A percentile compares a stretch with the other conserved stretches of the same genome.
These are phyloP conservation scores for Lethrus apterus DNA, from an alignment of 1,140 invertebrate species.

Conservation along the genomic window DNA sequence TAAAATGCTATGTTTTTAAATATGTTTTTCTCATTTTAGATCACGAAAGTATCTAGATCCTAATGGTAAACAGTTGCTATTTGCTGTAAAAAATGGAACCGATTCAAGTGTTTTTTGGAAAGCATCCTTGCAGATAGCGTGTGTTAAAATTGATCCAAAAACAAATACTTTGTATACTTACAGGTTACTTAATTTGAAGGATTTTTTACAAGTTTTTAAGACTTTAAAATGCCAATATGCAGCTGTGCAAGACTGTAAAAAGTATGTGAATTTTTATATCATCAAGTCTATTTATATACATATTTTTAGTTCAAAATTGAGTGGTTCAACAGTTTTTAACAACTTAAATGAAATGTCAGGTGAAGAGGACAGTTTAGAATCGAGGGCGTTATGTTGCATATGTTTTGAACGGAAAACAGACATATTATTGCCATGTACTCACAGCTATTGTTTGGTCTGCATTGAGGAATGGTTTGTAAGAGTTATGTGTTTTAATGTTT, in stretches of 20 bases:
- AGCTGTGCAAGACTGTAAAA: constrained; percentile 35
- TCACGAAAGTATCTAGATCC: constrained; percentile 51
- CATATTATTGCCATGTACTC: constrained; percentile 57
- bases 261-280: constrained; percentile 12
- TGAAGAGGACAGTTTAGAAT: constrained; percentile 5
- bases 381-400: constrained; percentile 50
- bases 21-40: constrained; percentile 38
- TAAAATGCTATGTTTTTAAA: constrained; percentile 3
- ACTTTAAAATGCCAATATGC: constrained; percentile 42
- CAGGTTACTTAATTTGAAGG: constrained; percentile 51
- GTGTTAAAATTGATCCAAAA: constrained; percentile 53
- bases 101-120: constrained; percentile 62
- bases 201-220: constrained; percentile 52
- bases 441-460: constrained; percentile 60
- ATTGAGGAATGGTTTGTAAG: constrained; percentile 57
- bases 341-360: constrained; percentile 15
- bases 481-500: background rate
- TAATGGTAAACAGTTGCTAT: constrained; percentile 56
- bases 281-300: background rate
- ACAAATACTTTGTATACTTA: constrained; percentile 46
- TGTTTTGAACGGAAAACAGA: constrained; percentile 62
- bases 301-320: background rate
- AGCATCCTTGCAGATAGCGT: constrained; percentile 57
- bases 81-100: constrained; percentile 56
- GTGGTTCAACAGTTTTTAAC: constrained; percentile 22